These are phyloP conservation scores for Aegotheles bennettii DNA, from an alignment of 2,113 vertebrate genomes.

Conservation along the genomic window DNA sequence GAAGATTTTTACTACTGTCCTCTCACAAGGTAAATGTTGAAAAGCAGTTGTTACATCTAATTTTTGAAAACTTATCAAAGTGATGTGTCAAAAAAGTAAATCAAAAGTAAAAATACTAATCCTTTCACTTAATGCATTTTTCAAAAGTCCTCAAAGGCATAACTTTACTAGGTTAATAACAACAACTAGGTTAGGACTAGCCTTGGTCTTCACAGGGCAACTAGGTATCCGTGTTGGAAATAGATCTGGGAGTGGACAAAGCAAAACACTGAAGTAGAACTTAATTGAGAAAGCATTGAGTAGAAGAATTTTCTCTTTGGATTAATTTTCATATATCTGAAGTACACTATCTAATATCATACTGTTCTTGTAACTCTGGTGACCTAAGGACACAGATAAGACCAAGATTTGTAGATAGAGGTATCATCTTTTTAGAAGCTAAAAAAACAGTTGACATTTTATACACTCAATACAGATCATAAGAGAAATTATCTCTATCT, in stretches of 20 bases:
- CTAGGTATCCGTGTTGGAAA: neutral
- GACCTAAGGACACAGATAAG: neutral
- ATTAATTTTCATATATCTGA: neutral
- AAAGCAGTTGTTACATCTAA: neutral
- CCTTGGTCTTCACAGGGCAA: neutral
- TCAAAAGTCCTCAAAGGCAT: neutral
- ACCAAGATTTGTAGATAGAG: neutral
- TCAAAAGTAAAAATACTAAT: neutral
- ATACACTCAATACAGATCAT: neutral
- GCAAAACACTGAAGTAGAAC: neutral
- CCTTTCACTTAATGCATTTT: neutral
- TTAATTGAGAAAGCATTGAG: neutral
- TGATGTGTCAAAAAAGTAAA: neutral
- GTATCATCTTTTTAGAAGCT: neutral
- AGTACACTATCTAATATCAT: neutral
- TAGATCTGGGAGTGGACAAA: neutral
- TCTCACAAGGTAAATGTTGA: neutral
- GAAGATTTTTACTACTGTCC: neutral
- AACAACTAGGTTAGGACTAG: neutral
- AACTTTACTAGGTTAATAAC: neutral
- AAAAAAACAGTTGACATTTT: neutral
- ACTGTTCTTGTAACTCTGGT: neutral
- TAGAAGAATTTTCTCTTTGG: neutral
- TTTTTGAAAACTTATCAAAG: neutral
- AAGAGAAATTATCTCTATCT: neutral